Conservation (phyloP, 2,888 invertebrate genomes). For the Galerucella pusilla region DNA sequence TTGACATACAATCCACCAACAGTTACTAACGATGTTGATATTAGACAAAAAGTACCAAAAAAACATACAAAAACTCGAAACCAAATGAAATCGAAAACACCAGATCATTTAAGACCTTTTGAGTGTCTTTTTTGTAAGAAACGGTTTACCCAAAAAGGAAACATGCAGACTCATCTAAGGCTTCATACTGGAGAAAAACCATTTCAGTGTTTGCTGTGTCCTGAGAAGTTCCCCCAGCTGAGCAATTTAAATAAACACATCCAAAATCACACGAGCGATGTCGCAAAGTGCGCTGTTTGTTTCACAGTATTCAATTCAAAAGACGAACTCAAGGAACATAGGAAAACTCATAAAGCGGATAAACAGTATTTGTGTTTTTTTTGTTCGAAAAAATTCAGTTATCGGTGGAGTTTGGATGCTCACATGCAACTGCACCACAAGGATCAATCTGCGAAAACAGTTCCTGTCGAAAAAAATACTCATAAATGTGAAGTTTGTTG, state of each 20-base stretch:
- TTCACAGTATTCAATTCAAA: constrained; percentile 1
- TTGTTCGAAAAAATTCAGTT: constrained; percentile 18
- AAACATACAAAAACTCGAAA: not conserved
- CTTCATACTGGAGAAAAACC: constrained; percentile 23
- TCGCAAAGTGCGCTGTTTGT: constrained; percentile 2
- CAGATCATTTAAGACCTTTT: constrained; percentile 4
- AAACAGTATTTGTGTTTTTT: constrained; percentile 8
- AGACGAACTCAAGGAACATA: constrained; percentile 8
- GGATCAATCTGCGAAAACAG: not conserved
- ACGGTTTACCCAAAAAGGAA: constrained; percentile 20
- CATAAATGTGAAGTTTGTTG: not conserved
- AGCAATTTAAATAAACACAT: constrained; percentile 19
- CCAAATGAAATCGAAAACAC: constrained; percentile 6
- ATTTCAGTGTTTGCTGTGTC: constrained; percentile 5
- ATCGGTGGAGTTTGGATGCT: constrained; percentile 13
- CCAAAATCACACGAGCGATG: not conserved
- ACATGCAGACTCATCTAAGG: constrained; percentile 17
- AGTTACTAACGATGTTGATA: not conserved
- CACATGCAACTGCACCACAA: constrained; percentile 10
- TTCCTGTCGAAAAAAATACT: not conserved
- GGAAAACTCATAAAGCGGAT: constrained; percentile 6
- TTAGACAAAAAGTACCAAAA: not conserved
- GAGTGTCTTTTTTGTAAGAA: constrained; percentile 4
- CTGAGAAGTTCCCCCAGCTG: constrained; percentile 19
- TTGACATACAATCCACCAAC: not conserved